Evolutionary conservation across 2,888 invertebrate species (phyloP).

Genomic region (Cancer borealis): DNA sequence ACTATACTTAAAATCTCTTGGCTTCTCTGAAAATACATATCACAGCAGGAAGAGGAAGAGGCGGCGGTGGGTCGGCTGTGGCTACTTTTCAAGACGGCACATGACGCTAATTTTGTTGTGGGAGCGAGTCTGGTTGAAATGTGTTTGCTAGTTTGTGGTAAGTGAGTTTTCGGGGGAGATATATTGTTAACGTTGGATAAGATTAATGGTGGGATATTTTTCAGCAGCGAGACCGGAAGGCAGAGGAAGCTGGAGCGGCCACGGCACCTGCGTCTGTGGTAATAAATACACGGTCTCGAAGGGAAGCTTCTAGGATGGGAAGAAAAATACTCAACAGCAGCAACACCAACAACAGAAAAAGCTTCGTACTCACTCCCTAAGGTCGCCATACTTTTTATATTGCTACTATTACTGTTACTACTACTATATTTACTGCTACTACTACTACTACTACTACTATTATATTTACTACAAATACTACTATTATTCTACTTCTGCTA

Average conservation of each 20-base stretch:
- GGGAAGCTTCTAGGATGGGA: neutral
- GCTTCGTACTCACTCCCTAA: no score
- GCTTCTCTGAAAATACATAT: neutral
- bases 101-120: neutral
- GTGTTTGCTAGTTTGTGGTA: slow-evolving; percentile 6
- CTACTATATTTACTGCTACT: no score
- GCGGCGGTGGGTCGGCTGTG: neutral
- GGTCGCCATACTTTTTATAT: no score
- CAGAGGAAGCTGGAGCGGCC: neutral
- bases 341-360: no score
- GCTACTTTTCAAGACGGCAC: neutral
- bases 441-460: no score
- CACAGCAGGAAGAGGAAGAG: neutral
- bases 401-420: no score
- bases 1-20: neutral
- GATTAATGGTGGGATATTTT: slow-evolving; percentile 13
- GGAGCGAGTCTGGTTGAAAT: slow-evolving; percentile 18
- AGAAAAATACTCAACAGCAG: neutral
- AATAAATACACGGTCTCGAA: neutral
- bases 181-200: neutral
- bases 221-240: neutral
- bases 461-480: no score
- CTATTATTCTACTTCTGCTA: no score
- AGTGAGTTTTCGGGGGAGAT: neutral
- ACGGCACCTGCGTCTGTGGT: neutral